These are phyloP conservation scores for Leuciscus waleckii DNA, from an alignment of 2,797 vertebrate genomes.

Conservation along the genomic window DNA sequence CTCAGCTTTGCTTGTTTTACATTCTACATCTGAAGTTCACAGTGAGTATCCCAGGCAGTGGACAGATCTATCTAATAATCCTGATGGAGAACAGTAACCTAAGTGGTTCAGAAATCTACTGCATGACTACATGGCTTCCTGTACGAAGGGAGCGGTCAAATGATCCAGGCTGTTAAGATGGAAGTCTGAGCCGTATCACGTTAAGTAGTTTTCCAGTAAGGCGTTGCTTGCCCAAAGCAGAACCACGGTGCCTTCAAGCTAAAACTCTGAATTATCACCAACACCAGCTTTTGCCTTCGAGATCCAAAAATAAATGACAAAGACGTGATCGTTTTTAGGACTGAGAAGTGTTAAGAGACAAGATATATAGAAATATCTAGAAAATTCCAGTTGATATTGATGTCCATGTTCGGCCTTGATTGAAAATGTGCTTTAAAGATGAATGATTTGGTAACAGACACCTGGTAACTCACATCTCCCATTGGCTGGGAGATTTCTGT, in stretches of 20 bases:
- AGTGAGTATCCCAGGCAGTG: constrained; percentile 77
- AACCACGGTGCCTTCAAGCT: constrained; percentile 50
- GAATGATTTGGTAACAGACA: constrained; percentile 62
- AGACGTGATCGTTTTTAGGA: constrained; percentile 49
- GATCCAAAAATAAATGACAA: constrained; percentile 61
- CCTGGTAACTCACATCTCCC: constrained; percentile 51
- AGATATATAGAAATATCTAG: constrained; percentile 68
- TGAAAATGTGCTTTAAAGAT: constrained; percentile 52
- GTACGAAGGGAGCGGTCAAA: constrained; percentile 55
- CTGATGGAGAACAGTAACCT: constrained; percentile 32
- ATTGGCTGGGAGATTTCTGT: constrained; percentile 46
- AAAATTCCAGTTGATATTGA: constrained; percentile 67
- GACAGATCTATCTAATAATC: constrained; percentile 50
- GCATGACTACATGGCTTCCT: constrained; percentile 66
- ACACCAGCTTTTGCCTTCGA: constrained; percentile 54
- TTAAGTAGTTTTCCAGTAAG: constrained; percentile 56
- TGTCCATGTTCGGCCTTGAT: constrained; percentile 56
- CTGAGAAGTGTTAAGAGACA: constrained; percentile 62
- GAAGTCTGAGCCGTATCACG: constrained; percentile 52
- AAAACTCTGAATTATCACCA: constrained; percentile 18
- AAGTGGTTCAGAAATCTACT: constrained; percentile 45
- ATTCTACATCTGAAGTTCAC: constrained; percentile 69
- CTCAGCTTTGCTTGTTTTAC: constrained; percentile 60
- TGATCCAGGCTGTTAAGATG: constrained; percentile 52
- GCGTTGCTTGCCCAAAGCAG: constrained; percentile 57